Evolutionary conservation across 2,797 vertebrate species (phyloP), one percentile per base, ranked within the genome.

Genomic region (Anas acuta): DNA sequence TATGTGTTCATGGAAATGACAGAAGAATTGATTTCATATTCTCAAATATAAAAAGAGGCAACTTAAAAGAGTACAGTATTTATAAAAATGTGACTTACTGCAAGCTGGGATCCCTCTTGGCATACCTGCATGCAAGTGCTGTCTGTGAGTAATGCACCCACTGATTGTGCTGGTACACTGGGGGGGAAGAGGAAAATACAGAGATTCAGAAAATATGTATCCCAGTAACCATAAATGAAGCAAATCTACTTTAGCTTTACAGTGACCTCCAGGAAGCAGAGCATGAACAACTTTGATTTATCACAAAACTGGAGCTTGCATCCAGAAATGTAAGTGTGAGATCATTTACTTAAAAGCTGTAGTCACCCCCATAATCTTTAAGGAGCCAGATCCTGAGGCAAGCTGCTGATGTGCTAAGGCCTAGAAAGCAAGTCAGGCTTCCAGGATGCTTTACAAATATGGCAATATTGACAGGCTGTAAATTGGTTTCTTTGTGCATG

Each of bases 241-340:
- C 41, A 96, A 97, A 96, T 96, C 92, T 35, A 49, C 92, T 96
- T 96, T 92, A 96, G 94, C 89, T 95, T 92, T 95, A 60, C 95
- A 91, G 75, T 91, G 95, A 96, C 96, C 95, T 93, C 95, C 92
- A 96, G 94, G 96, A 97, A 97, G 84, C 86, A 90, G 95, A 93
- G 93, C 96, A 97, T 96, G 93, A 96, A 94, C 94, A 89, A 92
- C 95, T 96, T 97, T 96, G 93, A 97, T 97, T 96, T 95, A 95
- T 96, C 92, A 95, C 92, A 95, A 92, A 95, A 95, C 87, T 96
- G 94, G 82, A 88, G 69, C 95, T 97, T 97, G 94, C 96, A 94
- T 97, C 92, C 87, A 94, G 92, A 96, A 97, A 94, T 95, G 67
- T 96, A 95, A 92, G 77, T 75, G 91, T 85, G 61, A 91, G 95